Conservation (phyloP, 1,140 invertebrate species). For the Scylla paramamosain region DNA sequence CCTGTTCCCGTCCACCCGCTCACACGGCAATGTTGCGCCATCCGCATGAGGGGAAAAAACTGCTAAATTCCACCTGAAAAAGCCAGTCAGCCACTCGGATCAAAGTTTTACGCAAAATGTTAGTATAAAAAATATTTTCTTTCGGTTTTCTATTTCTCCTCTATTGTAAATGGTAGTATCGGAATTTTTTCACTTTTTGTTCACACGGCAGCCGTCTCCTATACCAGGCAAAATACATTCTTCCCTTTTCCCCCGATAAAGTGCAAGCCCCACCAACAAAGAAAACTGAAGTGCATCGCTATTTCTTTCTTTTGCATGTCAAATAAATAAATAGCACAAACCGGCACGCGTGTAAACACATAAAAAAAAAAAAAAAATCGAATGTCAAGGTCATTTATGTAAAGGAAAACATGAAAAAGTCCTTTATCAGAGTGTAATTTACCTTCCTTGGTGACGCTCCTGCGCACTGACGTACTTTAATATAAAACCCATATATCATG, state of each 20-base stretch:
- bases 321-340: too few relatives aligned
- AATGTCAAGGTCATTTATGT: too few relatives aligned
- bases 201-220: background rate
- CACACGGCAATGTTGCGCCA: background rate
- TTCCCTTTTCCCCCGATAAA: background rate
- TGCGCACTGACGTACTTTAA: too few relatives aligned
- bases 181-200: background rate
- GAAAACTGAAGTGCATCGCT: too few relatives aligned
- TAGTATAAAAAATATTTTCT: background rate
- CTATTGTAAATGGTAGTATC: background rate
- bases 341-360: too few relatives aligned
- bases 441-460: too few relatives aligned
- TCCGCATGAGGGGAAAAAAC: background rate
- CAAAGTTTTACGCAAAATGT: background rate
- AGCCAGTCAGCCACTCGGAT: background rate
- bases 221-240: background rate
- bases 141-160: background rate
- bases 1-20: background rate
- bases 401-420: too few relatives aligned
- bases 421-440: too few relatives aligned
- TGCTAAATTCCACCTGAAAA: background rate
- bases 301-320: too few relatives aligned
- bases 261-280: background rate
- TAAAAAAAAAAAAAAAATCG: too few relatives aligned
- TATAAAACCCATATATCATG: too few relatives aligned